These are phyloP conservation scores for Sternotherus odoratus DNA, from an alignment of 2,797 vertebrate genomes.

Conservation along the genomic window DNA sequence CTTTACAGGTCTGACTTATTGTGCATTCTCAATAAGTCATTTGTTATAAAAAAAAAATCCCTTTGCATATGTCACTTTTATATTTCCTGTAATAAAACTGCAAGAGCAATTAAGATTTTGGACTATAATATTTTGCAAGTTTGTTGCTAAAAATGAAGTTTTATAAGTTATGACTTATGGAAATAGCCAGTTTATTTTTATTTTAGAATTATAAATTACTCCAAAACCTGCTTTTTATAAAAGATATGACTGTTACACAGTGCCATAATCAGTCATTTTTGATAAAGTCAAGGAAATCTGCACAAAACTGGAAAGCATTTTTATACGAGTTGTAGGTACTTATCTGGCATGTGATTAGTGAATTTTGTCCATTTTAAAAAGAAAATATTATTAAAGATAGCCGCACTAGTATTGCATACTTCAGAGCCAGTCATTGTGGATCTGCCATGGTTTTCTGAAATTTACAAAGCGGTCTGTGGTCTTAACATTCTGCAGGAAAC, in stretches of 20 bases:
- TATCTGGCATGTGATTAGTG: not conserved
- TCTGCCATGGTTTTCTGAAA: constrained; percentile 56
- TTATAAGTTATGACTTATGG: not conserved
- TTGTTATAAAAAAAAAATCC: constrained; percentile 71
- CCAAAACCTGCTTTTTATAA: not conserved
- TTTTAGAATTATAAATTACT: constrained; percentile 7
- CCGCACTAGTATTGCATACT: not conserved
- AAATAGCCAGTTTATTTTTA: not conserved
- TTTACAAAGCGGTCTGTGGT: constrained; percentile 64
- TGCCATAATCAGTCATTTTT: constrained; percentile 12
- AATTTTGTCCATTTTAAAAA: constrained; percentile 11
- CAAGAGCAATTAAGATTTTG: constrained; percentile 75
- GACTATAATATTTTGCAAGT: constrained; percentile 55
- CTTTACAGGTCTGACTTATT: constrained; percentile 71
- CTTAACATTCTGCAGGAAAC: constrained; percentile 69
- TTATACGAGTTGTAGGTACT: not conserved
- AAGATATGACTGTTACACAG: not conserved
- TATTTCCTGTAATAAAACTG: constrained; percentile 77
- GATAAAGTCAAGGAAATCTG: not conserved
- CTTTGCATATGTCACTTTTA: constrained; percentile 73
- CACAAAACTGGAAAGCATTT: constrained; percentile 23
- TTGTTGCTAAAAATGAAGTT: constrained; percentile 46
- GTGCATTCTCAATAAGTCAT: constrained; percentile 75
- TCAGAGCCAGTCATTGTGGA: not conserved
- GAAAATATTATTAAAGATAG: constrained; percentile 21